These are phyloP conservation scores for Hapalemur alaotrensis DNA, from an alignment of 2,797 vertebrate genomes.

Conservation along the genomic window DNA sequence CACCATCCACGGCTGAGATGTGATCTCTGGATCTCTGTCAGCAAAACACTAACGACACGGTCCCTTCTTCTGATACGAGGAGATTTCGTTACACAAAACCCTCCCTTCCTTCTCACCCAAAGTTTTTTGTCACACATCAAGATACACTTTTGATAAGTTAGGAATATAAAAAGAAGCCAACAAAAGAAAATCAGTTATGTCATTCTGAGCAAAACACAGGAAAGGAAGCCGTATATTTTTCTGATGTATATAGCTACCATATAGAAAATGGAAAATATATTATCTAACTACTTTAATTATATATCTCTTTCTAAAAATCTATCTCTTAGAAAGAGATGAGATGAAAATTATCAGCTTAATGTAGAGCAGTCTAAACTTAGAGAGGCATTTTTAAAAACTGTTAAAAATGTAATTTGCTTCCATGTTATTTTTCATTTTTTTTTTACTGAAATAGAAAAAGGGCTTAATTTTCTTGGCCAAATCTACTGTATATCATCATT, in stretches of 20 bases:
- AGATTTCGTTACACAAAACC: background rate
- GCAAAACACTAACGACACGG: background rate
- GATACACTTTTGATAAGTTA: background rate
- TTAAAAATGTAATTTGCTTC: background rate
- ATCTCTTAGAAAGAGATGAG: background rate
- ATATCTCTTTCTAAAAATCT: background rate
- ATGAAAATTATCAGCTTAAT: background rate
- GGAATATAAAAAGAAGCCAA: background rate
- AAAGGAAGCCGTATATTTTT: background rate
- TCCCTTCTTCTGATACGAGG: background rate
- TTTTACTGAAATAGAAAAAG: constrained; percentile 3
- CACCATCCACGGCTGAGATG: background rate
- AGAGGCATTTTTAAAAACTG: background rate
- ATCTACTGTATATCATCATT: background rate
- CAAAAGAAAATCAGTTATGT: background rate
- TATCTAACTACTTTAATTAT: background rate
- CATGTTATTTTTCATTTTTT: background rate
- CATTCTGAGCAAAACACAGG: background rate
- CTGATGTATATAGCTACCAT: background rate
- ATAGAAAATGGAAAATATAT: background rate
- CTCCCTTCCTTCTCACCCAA: background rate
- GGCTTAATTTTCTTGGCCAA: background rate
- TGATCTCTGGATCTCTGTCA: background rate
- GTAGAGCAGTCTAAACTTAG: background rate
- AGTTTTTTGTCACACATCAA: background rate